A percentile compares a stretch with the other conserved stretches of the same genome.
These are phyloP conservation scores for Meleagris gallopavo DNA, from an alignment of 2,113 vertebrate species.

Conservation along the genomic window DNA sequence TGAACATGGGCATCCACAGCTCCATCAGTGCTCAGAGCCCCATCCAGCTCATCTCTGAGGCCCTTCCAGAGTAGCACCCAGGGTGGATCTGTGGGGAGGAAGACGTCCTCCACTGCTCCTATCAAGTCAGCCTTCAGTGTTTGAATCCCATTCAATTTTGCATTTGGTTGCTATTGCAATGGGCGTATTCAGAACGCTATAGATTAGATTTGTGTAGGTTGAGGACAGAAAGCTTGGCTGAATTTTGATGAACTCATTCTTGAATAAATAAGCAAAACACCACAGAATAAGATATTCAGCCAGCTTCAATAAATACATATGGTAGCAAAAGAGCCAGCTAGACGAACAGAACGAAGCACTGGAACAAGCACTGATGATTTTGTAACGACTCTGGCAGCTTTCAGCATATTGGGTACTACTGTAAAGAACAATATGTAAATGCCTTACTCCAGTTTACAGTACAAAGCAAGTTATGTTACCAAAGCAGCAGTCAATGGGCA, in stretches of 20 bases:
- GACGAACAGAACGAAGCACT: constrained; percentile 47
- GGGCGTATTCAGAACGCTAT: background rate
- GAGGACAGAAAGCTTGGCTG: constrained; percentile 37
- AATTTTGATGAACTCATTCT: constrained; percentile 36
- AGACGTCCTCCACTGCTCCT: background rate
- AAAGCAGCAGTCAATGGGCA: background rate
- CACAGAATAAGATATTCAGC: constrained; percentile 23
- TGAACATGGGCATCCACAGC: too few species aligned
- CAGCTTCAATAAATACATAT: constrained; percentile 57
- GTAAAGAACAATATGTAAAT: constrained; percentile 43
- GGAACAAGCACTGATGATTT: constrained; percentile 27
- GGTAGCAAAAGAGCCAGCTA: constrained; percentile 43
- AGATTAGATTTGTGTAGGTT: background rate
- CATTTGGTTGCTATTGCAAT: background rate
- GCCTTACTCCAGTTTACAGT: background rate
- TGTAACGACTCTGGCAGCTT: constrained; percentile 31
- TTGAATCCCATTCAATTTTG: background rate
- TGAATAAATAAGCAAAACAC: constrained; percentile 59
- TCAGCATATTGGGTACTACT: background rate
- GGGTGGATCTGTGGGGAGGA: background rate
- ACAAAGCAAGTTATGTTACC: background rate
- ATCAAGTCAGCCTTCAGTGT: background rate
- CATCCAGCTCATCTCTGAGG: background rate
- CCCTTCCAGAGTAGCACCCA: background rate
- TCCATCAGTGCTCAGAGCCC: too few species aligned